Evolutionary conservation across 2,888 invertebrate species (phyloP).

Genomic region (Gandaritis pyraliata): DNA sequence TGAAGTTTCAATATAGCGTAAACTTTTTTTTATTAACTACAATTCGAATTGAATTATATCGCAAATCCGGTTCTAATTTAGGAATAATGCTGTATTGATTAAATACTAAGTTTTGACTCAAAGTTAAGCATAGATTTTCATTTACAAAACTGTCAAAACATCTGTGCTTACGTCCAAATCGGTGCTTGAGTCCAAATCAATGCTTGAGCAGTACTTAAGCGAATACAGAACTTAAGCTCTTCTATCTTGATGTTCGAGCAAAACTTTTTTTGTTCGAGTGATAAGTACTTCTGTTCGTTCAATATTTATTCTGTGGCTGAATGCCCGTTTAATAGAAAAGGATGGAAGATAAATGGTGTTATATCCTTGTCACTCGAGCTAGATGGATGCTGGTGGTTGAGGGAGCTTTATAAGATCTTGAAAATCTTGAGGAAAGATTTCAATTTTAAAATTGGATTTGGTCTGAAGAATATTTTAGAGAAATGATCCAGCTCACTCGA

Average conservation of each 20-base stretch:
- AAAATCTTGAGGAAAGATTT: slow-evolving; percentile 33
- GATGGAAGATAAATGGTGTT: slow-evolving; percentile 57
- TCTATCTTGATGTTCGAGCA: too few relatives aligned
- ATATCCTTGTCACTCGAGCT: slow-evolving; percentile 39
- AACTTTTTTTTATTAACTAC: not conserved
- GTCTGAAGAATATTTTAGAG: not conserved
- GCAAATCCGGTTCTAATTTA: too few relatives aligned
- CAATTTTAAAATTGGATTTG: not conserved
- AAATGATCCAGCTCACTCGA: not conserved
- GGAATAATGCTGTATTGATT: too few relatives aligned
- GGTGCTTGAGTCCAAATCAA: too few relatives aligned
- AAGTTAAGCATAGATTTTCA: too few relatives aligned
- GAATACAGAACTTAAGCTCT: too few relatives aligned
- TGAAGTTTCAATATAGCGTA: not conserved
- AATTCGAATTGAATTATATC: too few relatives aligned
- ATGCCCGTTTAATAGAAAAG: slow-evolving; percentile 52
- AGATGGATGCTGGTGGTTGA: slow-evolving; percentile 39
- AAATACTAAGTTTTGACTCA: too few relatives aligned
- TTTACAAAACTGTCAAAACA: too few relatives aligned
- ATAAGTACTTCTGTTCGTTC: not conserved
- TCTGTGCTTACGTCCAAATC: too few relatives aligned
- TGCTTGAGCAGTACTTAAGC: too few relatives aligned
- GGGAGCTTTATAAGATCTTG: slow-evolving; percentile 17
- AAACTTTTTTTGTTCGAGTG: not conserved
- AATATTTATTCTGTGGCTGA: slow-evolving; percentile 2